Evolutionary conservation across 2,113 vertebrate genomes (phyloP), one percentile per base, ranked within the genome.

Genomic region (Morone saxatilis): DNA sequence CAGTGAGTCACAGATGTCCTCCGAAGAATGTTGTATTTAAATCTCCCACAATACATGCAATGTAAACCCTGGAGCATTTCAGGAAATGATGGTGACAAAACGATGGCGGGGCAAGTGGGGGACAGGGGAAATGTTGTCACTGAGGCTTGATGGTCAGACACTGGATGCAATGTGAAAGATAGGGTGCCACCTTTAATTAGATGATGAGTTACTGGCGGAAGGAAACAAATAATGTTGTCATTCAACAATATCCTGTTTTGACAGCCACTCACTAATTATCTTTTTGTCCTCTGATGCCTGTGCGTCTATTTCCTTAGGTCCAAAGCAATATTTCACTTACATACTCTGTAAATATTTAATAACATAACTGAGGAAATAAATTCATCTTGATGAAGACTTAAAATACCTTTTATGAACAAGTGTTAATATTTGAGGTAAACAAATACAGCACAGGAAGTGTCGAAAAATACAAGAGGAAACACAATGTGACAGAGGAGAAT

Each of bases 181-280:
- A 40, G 78, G 72, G 50, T 89, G 92, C 77, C 94, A 89, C 74
- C 31, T 89, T 90, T 88, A 93, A 93, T 94, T 92, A 93, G 69
- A 86, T 83, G 86, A 92, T 86, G 80, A 83, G 77, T 75, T 82
- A 71, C 61, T 90, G 87, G 91, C 3, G 77, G 86, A 90, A 83
- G 79, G 83, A 91, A 92, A 93, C 86, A 91, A 93, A 93, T 91
- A 80, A 88, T 80, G 85, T 74, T 92, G 91, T 93, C 89, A 89
- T 92, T 92, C 86, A 86, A 66, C 71, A 75, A 83, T 51, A 75
- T 91, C 85, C 88, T 90, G 86, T 93, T 89, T 65, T 94, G 91
- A 92, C 92, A 92, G 85, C 80, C 54, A 11, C 66, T 81, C 86
- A 57, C 75, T 87, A 85, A 90, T 93, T 88, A 93, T 88, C 88